A percentile compares a stretch with the other conserved stretches of the same genome.
These are phyloP conservation scores for Oplegnathus fasciatus DNA, from an alignment of 2,113 vertebrate genomes.

Conservation along the genomic window DNA sequence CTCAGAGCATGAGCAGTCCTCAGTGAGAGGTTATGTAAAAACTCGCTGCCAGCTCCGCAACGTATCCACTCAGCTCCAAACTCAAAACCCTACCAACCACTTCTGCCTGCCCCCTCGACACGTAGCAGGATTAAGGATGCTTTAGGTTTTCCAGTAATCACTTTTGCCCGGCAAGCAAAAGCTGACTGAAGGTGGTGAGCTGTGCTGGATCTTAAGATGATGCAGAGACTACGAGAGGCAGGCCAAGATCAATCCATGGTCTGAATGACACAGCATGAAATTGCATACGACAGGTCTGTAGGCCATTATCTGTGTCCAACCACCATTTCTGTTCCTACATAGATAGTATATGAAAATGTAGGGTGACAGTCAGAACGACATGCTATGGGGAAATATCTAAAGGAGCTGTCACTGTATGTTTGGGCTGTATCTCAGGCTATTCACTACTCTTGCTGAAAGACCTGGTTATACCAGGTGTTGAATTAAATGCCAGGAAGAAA, in stretches of 20 bases:
- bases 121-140: conserved; percentile 70
- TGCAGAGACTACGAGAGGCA: conserved; percentile 47
- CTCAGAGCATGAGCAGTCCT: conserved; percentile 79
- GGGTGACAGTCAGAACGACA: conserved; percentile 60
- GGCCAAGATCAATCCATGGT: conserved; percentile 67
- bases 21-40: conserved; percentile 83
- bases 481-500: conserved; percentile 28
- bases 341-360: conserved; percentile 59
- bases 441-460: conserved; percentile 19
- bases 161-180: conserved; percentile 59
- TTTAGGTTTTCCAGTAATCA: conserved; percentile 73
- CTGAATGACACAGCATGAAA: conserved; percentile 78
- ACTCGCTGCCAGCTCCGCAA: conserved; percentile 75
- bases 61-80: conserved; percentile 68
- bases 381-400: conserved; percentile 49
- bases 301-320: conserved; percentile 69
- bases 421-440: conserved; percentile 33
- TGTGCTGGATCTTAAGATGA: conserved; percentile 57
- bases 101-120: conserved; percentile 62
- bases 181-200: conserved; percentile 64
- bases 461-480: conserved; percentile 34
- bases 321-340: conserved; percentile 46
- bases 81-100: conserved; percentile 67
- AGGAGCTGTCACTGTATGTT: conserved; percentile 57
- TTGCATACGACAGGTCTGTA: conserved; percentile 62